phyloP scores from a whole-genome alignment of 2,797 vertebrate species.

The Glossophaga mutica region DNA sequence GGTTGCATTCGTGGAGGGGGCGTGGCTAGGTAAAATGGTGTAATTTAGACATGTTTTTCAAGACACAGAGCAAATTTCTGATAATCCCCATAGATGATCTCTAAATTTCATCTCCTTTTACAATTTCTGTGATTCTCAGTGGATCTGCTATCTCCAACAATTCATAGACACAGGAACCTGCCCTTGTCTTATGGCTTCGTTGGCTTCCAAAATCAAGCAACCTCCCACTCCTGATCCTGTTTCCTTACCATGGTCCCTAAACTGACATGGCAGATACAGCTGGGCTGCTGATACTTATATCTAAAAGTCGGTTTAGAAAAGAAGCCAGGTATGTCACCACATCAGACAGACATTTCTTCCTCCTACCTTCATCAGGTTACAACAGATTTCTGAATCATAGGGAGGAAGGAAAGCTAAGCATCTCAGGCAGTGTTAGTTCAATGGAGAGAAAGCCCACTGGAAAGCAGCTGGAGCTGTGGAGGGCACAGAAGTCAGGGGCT shows the following conservation, averaged over 20 bases:
- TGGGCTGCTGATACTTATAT: neutral
- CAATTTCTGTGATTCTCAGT: neutral
- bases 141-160: neutral
- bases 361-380: neutral
- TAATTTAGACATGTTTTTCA: neutral
- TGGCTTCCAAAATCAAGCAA: neutral
- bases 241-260: neutral
- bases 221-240: rapidly evolving
- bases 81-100: neutral
- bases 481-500: neutral
- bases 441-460: neutral
- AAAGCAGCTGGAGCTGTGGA: neutral
- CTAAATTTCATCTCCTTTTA: neutral
- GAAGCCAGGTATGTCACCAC: neutral
- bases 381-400: neutral
- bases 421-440: neutral
- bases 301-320: neutral
- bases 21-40: neutral
- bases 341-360: neutral
- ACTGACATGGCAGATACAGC: neutral
- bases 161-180: neutral
- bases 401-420: neutral
- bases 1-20: neutral
- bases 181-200: neutral
- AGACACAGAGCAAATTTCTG: neutral